Base-by-base conservation (phyloP, 2,113 vertebrate genomes). In the Gallinago media region DNA sequence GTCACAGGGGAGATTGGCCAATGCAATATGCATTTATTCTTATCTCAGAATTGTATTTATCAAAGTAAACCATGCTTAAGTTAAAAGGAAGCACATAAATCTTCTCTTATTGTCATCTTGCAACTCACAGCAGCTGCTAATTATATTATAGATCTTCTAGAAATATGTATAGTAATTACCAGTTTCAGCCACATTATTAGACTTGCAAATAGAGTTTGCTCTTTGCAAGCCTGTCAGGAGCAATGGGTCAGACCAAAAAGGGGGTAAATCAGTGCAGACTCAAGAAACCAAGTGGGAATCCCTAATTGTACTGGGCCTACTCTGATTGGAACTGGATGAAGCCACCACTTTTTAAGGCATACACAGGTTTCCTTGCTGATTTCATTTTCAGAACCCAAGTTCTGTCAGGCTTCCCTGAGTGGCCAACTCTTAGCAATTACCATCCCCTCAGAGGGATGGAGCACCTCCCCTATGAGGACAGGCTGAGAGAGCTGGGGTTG, bases 1-100 rank as follows among this genome's bases (percentile, higher is more conserved):
- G 97, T 98, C 95, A 96, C 85, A 97, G 89, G 93, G 94, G 96
- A 97, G 95, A 94, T 31, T 95, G 91, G 91, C 92, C 97, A 98
- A 97, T 96, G 94, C 92, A 97, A 93, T 94, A 88, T 56, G 61
- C 94, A 97, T 98, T 98, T 97, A 96, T 97, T 97, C 97, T 98
- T 97, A 98, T 98, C 97, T 98, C 94, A 84, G 85, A 97, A 96
- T 65, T 92, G 92, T 88, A 97, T 96, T 98, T 98, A 97, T 97
- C 56, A 52, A 98, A 98, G 95, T 96, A 97, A 98, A 97, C 71
- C 82, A 38, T 81, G 93, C 92, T 97, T 92, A 97, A 96, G 95
- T 94, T 96, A 96, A 98, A 98, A 97, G 94, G 94, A 97, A 96
- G 95, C 88, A 93, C 94, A 98, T 98, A 97, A 98, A 97, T 98